These are phyloP conservation scores for Dermolepida albohirtum DNA, from an alignment of 2,888 invertebrate species.

Conservation along the genomic window DNA sequence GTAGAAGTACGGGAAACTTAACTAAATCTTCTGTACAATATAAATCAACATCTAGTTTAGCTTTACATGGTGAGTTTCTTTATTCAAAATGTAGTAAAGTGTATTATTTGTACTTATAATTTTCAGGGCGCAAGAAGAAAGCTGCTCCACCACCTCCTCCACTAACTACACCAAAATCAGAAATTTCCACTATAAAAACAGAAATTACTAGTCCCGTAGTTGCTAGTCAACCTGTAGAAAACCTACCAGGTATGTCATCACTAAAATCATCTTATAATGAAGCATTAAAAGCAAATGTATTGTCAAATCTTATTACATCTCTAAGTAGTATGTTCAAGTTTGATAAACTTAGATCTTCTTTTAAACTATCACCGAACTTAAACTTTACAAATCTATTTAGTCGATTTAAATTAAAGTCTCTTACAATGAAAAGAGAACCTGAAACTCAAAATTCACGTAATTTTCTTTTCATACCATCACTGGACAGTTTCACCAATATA, in stretches of 20 bases:
- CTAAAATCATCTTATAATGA: constrained; percentile 4
- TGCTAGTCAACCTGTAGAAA: constrained; percentile 60
- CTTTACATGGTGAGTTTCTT: constrained; percentile 57
- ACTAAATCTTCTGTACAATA: constrained; percentile 61
- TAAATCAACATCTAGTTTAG: constrained; percentile 63
- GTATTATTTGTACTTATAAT: constrained; percentile 1
- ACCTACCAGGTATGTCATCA: constrained; percentile 41
- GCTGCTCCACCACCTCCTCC: constrained; percentile 71
- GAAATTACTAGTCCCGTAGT: constrained; percentile 63
- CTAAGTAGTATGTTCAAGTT: constrained; percentile 11
- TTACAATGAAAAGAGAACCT: not conserved
- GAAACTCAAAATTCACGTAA: not conserved
- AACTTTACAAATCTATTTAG: constrained; percentile 1
- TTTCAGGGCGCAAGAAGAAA: constrained; percentile 70
- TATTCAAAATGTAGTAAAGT: not conserved
- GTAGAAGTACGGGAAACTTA: constrained; percentile 61
- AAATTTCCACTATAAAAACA: constrained; percentile 48
- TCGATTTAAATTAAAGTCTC: not conserved
- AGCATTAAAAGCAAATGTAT: not conserved
- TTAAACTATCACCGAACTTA: constrained; percentile 14
- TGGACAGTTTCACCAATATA: constrained; percentile 25
- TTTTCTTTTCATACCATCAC: constrained; percentile 13
- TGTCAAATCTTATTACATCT: constrained; percentile 12
- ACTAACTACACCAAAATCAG: constrained; percentile 55
- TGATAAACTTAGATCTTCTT: constrained; percentile 9